Conservation (phyloP, 2,888 invertebrate genomes). For the Acrobeloides nanus region DNA sequence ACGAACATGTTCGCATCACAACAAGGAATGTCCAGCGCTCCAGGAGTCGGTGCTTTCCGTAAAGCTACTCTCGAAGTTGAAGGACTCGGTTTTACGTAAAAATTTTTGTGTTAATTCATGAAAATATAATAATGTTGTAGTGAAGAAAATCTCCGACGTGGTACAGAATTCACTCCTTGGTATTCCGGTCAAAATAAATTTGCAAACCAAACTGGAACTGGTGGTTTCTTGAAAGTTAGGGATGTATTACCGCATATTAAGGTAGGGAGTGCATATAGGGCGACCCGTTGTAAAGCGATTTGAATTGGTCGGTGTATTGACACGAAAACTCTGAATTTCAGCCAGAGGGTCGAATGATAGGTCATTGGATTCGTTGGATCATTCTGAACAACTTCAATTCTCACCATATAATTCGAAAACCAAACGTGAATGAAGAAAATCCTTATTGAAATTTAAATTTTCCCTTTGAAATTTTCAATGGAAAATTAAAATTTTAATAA, state of each 20-base stretch:
- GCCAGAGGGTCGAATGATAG: too few species aligned
- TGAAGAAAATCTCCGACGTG: constrained; percentile 49
- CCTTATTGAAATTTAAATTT: too few species aligned
- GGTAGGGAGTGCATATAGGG: too few species aligned
- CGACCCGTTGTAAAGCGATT: too few species aligned
- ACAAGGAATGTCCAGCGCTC: constrained; percentile 46
- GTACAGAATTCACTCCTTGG: constrained; percentile 52
- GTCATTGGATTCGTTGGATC: too few species aligned
- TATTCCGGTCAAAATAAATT: constrained; percentile 54
- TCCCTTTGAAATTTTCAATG: too few species aligned
- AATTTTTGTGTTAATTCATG: constrained; percentile 11
- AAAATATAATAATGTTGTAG: constrained; percentile 22
- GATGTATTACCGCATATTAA: constrained; percentile 49
- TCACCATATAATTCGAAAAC: too few species aligned
- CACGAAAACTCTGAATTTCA: too few species aligned
- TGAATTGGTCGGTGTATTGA: too few species aligned
- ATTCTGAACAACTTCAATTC: too few species aligned
- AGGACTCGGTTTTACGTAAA: constrained; percentile 41
- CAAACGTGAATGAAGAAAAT: too few species aligned
- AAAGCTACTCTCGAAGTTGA: constrained; percentile 51
- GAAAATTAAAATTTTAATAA: too few species aligned
- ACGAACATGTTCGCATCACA: constrained; percentile 53
- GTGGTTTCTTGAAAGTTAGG: constrained; percentile 52
- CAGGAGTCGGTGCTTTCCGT: constrained; percentile 47
- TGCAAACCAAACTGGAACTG: constrained; percentile 50